A percentile compares a stretch with the other conserved stretches of the same genome.
Conservation (phyloP, 1,140 invertebrate genomes). For the Phortica variegata region DNA sequence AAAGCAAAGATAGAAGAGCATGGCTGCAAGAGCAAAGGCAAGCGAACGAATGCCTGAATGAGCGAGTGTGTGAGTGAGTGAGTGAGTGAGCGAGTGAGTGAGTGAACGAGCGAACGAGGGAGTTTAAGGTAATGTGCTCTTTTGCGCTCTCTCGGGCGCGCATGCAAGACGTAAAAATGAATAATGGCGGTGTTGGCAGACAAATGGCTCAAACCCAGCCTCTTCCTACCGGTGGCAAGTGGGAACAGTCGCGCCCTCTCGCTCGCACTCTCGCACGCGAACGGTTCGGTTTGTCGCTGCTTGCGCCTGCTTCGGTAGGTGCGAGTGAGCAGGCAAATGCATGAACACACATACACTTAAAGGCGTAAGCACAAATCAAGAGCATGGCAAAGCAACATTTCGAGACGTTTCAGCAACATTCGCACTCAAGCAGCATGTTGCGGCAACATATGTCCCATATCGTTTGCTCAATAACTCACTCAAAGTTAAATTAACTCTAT, state of each 20-base stretch:
- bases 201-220: constrained; percentile 47
- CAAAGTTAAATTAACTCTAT: no score
- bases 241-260: constrained; percentile 20
- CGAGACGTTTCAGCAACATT: no score
- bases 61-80: constrained; percentile 22
- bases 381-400: no score
- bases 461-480: no score
- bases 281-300: constrained; percentile 26
- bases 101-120: constrained; percentile 9
- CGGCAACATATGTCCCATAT: no score
- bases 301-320: constrained; percentile 46
- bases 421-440: no score
- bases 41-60: constrained; percentile 31
- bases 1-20: constrained; percentile 9
- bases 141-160: no score
- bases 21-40: constrained; percentile 6
- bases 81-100: constrained; percentile 16
- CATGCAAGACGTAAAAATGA: constrained; percentile 33
- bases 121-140: constrained; percentile 1
- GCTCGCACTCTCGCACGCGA: constrained; percentile 16
- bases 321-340: no score
- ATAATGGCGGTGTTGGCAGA: constrained; percentile 56
- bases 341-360: no score
- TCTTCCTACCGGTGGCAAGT: no score
- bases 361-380: no score